Conservation (phyloP, 2,113 vertebrate species). For the Pedionomus torquatus region DNA sequence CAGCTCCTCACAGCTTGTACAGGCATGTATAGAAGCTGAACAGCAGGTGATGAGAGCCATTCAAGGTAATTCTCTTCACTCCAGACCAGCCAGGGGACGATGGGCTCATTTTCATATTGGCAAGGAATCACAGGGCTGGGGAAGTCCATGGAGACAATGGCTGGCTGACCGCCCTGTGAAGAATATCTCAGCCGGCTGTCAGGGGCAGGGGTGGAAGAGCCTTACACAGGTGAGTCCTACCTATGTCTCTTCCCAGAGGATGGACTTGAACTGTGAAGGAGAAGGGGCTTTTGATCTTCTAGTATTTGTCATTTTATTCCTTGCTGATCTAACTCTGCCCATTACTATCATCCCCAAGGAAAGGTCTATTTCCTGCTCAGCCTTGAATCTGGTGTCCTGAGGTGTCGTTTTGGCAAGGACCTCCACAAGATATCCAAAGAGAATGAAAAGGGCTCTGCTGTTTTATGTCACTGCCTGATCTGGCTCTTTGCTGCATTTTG, state of each 20-base stretch:
- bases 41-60: neutral
- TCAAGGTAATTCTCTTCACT: neutral
- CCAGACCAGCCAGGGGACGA: neutral
- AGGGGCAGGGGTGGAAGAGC: neutral
- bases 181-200: neutral
- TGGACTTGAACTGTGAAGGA: neutral
- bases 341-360: neutral
- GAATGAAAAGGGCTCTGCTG: neutral
- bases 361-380: neutral
- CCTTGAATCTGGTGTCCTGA: neutral
- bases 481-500: neutral
- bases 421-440: neutral
- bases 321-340: neutral
- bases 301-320: neutral
- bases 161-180: neutral
- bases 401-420: neutral
- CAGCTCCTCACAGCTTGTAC: neutral
- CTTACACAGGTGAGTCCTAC: neutral
- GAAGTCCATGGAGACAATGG: neutral
- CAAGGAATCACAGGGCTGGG: neutral
- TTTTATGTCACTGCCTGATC: neutral
- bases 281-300: neutral
- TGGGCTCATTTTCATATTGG: neutral
- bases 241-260: neutral
- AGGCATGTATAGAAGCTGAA: neutral